These are phyloP conservation scores for Antigone vipio DNA, from an alignment of 2,113 vertebrate species.

Conservation along the genomic window DNA sequence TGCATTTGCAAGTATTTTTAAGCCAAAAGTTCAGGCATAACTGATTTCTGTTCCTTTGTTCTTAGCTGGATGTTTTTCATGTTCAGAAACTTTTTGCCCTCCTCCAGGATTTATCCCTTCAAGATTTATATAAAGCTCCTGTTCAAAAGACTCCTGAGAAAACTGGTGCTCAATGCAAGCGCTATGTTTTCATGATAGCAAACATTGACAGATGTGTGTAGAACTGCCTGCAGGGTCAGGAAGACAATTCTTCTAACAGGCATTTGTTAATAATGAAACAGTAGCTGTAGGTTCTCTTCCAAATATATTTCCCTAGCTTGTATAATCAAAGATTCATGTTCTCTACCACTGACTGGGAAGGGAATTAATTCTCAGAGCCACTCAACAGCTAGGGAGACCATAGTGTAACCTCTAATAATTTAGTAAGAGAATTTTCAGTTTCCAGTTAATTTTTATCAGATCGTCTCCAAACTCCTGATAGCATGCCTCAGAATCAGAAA, in stretches of 20 bases:
- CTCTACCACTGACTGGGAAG: background rate
- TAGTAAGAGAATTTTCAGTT: background rate
- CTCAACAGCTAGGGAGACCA: background rate
- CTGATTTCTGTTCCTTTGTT: background rate
- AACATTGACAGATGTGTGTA: background rate
- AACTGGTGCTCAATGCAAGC: background rate
- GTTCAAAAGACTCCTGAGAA: background rate
- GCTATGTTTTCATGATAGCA: background rate
- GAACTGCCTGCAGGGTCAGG: background rate
- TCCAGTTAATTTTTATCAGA: background rate
- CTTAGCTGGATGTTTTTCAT: background rate
- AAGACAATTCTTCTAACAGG: background rate
- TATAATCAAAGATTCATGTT: background rate
- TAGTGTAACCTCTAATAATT: background rate
- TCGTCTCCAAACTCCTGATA: background rate
- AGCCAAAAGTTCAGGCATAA: background rate
- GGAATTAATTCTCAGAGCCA: background rate
- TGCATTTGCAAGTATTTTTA: background rate
- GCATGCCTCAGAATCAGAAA: background rate
- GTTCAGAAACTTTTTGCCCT: background rate
- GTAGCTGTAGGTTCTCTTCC: background rate
- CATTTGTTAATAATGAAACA: background rate
- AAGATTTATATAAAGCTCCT: background rate
- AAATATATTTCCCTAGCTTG: background rate
- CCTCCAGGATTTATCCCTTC: background rate